phyloP scores from a whole-genome alignment of 2,888 invertebrate genomes.

The Thera obeliscata region DNA sequence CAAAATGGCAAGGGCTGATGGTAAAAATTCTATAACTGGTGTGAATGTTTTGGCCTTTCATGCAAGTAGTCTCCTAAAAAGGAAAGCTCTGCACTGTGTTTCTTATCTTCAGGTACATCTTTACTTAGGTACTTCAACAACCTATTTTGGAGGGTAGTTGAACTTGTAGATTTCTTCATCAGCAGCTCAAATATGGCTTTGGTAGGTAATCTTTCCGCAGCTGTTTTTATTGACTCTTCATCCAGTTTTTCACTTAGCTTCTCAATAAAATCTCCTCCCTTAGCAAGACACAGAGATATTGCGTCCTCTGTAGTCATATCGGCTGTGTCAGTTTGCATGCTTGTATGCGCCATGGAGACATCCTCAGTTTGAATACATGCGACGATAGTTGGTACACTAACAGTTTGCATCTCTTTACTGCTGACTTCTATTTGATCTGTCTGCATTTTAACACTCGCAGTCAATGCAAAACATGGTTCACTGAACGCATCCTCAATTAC shows the following conservation, averaged over 20 bases:
- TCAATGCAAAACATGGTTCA: slow-evolving; percentile 21
- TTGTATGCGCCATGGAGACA: slow-evolving; percentile 38
- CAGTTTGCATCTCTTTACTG: slow-evolving; percentile 56
- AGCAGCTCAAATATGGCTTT: slow-evolving; percentile 49
- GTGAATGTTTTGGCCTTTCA: slow-evolving; percentile 33
- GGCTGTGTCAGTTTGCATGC: slow-evolving; percentile 62
- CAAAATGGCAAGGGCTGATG: slow-evolving; percentile 58
- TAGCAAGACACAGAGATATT: slow-evolving; percentile 56
- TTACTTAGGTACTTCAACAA: slow-evolving; percentile 50
- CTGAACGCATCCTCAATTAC: slow-evolving; percentile 41
- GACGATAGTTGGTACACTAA: slow-evolving; percentile 33
- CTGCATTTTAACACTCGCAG: slow-evolving; percentile 49
- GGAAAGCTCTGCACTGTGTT: slow-evolving; percentile 47
- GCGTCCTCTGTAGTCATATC: slow-evolving; percentile 60
- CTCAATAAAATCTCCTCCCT: slow-evolving; percentile 66
- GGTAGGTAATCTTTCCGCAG: slow-evolving; percentile 57
- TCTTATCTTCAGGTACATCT: slow-evolving; percentile 34
- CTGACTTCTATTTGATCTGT: slow-evolving; percentile 44
- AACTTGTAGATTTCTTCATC: slow-evolving; percentile 50
- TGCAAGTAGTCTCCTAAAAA: slow-evolving; percentile 59
- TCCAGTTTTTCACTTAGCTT: slow-evolving; percentile 55
- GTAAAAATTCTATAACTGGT: slow-evolving; percentile 42
- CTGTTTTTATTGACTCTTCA: slow-evolving; percentile 49
- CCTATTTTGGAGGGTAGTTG: slow-evolving; percentile 47
- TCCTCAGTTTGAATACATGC: slow-evolving; percentile 46